Conservation (phyloP, 2,888 invertebrate species). For the Sipha maydis region DNA sequence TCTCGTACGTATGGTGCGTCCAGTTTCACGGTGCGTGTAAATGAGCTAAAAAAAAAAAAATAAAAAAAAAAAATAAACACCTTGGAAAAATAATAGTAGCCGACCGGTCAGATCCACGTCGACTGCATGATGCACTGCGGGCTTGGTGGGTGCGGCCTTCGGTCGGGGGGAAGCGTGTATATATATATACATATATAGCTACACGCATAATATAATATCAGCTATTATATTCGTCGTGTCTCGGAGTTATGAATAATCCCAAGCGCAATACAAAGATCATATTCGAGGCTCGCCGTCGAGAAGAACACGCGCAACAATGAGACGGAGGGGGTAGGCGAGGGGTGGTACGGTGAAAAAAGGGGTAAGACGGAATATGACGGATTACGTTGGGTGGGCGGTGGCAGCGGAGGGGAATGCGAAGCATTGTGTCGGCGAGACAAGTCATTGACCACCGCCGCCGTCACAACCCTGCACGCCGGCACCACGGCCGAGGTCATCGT, state of each 20-base stretch:
- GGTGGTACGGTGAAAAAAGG: constrained; percentile 20
- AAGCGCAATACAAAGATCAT: constrained; percentile 16
- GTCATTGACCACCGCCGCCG: constrained; percentile 56
- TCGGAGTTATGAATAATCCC: constrained; percentile 37
- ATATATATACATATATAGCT: neutral
- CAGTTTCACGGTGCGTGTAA: constrained; percentile 1
- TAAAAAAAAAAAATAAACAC: neutral
- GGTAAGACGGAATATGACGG: constrained; percentile 52
- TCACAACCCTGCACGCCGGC: constrained; percentile 2
- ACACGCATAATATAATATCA: neutral
- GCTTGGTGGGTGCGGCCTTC: neutral
- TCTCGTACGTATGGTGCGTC: constrained; percentile 1
- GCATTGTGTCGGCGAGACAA: constrained; percentile 44
- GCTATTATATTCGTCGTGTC: neutral
- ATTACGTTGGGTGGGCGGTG: constrained; percentile 28
- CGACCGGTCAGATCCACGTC: constrained; percentile 1
- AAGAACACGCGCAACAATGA: neutral
- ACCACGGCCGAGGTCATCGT: constrained; percentile 26
- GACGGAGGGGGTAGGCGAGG: neutral
- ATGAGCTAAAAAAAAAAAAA: constrained; percentile 46
- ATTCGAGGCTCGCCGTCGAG: neutral
- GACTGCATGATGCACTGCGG: neutral
- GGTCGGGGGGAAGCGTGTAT: neutral
- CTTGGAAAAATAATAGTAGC: constrained; percentile 5
- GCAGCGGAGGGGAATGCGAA: constrained; percentile 12